Base-by-base conservation (phyloP, 2,797 vertebrate species). In the Selene dorsalis region DNA sequence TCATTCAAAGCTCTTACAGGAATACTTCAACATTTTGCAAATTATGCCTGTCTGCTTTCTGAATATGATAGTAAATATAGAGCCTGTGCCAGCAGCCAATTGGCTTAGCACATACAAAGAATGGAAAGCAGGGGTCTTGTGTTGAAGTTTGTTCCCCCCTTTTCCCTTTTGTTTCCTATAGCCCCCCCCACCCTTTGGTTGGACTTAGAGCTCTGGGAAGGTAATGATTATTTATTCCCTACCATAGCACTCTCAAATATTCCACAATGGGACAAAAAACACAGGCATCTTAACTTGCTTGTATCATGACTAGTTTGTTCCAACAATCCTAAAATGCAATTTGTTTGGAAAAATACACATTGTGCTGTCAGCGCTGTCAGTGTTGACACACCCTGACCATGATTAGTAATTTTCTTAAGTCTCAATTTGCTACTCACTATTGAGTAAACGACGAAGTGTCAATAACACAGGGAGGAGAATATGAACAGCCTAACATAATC, bases 21-120 rank as follows among this genome's bases (percentile, higher is more conserved):
- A 48, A 65, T 18, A 72, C 17, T 64, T 64, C 4, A 11, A 47
- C 39, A 56, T 50, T 65, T 65, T 26, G 8, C 59, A 20, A 67
- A 41, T 39, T 41, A 28, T 28, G 6, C 6, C 6, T 7, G 53
- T 35, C 69, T 4, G 10, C 18, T 70, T 20, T 58, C 30, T 52
- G n/a, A 28, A 35, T 35, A 35, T 13, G 38, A 32, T 0, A 4
- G 20, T 48, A 28, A 52, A 63, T 32, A 30, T 9, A 43, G 47
- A 41, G 38, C 28, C 62, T 43, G 4, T 71, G 45, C n/a, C 16
- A 73, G 16, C 52, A 39, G 22, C 14, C 0, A n/a, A 22, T 59
- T 75, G 45, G n/a, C 9, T 68, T 57, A 56, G n/a, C 50, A 69
- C 13, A 61, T 35, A 13, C 14, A 53, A n/a, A n/a, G n/a, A n/a